These are phyloP conservation scores for Petromus typicus DNA, from an alignment of 2,113 vertebrate species.

Conservation along the genomic window DNA sequence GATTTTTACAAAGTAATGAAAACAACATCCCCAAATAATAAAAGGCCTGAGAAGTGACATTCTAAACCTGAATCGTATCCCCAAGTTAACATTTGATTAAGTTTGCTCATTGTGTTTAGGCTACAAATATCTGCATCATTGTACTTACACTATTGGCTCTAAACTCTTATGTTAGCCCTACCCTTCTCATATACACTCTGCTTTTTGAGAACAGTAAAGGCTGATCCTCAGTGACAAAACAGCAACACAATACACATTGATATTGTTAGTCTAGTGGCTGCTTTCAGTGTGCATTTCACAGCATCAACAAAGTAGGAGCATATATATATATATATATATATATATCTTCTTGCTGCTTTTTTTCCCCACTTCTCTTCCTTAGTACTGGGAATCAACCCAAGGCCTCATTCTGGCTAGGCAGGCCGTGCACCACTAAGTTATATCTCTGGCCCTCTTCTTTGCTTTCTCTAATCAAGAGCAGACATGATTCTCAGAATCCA, in stretches of 20 bases:
- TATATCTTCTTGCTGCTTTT: not conserved
- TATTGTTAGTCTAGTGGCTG: not conserved
- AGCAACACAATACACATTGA: not conserved
- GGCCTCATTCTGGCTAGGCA: no score
- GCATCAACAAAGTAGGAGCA: not conserved
- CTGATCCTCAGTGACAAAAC: not conserved
- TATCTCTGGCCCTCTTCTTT: no score
- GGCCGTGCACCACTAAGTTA: no score
- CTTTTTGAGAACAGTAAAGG: not conserved
- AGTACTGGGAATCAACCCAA: no score
- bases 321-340: no score
- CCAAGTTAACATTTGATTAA: not conserved
- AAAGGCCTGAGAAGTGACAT: not conserved
- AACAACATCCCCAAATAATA: not conserved
- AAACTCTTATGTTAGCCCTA: not conserved
- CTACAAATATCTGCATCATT: not conserved
- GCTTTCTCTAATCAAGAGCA: not conserved
- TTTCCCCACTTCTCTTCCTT: no score
- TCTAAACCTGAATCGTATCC: not conserved
- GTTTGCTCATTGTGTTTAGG: not conserved
- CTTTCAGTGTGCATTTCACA: not conserved
- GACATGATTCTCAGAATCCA: not conserved
- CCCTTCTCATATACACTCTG: not conserved
- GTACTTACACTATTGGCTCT: not conserved
- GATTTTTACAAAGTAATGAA: not conserved